Base-by-base conservation (phyloP, 2,113 vertebrate genomes). In the Percopsis transmontana region DNA sequence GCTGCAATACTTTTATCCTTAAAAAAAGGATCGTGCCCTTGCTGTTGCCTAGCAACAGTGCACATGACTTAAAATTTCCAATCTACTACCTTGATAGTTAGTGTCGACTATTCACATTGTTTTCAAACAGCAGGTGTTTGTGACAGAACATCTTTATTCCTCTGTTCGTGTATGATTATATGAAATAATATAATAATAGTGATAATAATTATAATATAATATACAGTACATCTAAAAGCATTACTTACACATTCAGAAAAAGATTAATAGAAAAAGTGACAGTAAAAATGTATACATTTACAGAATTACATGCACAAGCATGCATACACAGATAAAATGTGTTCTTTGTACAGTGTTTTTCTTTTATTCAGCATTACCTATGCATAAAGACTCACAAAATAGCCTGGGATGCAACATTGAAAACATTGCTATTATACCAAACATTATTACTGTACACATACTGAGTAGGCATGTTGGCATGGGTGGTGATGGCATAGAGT, bases 11-110 rank as follows among this genome's bases (percentile, higher is more conserved):
- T 7, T 33, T 77, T 78, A 71, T 80, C 81, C 75, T 71, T 56
- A 76, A 63, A 75, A 67, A 66, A 48, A 51, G 52, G 39, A 14
- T 57, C 62, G 72, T 82, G 82, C 77, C 84, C 66, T 73, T 47
- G 54, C 51, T 58, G 91, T 93, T 96, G 91, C 93, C 58, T 91
- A 84, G 93, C 87, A 94, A 94, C 92, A 83, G 55, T 86, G 82
- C 80, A 20, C 13, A 77, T 83, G 65, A 89, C 91, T 82, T 58
- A 71, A 45, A 44, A 63, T 70, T 54, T 47, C 12, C 68, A 50
- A 59, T 51, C 12, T 8, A 52, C 66, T 70, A 64, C 55, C 59
- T 74, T 63, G 62, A 82, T 74, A 79, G 50, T 23, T 73, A 38
- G 1, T 33, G 27, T 3, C 27, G 4, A 33, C 27, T 5, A 7